Evolutionary conservation across 2,797 vertebrate species (phyloP).

Genomic region (Dallia pectoralis): DNA sequence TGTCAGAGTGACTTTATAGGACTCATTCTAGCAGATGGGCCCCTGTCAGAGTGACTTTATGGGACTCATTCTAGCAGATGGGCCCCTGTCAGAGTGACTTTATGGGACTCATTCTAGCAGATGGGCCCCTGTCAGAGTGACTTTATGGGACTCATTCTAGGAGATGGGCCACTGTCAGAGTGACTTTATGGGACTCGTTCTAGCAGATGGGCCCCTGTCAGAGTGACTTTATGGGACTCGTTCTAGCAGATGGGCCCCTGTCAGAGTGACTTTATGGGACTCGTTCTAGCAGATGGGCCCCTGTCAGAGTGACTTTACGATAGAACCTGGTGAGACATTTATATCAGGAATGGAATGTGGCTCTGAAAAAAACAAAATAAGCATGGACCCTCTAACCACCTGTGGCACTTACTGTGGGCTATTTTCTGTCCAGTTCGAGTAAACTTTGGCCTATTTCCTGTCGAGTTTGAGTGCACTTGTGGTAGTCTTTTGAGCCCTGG

Average conservation of each 20-base stretch:
- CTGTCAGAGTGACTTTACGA: not conserved
- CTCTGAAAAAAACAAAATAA: not conserved
- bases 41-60: too few relatives aligned
- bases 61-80: too few relatives aligned
- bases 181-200: too few relatives aligned
- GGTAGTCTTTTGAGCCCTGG: not conserved
- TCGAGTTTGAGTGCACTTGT: not conserved
- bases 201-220: not conserved
- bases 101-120: too few relatives aligned
- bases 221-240: too few relatives aligned
- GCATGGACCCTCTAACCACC: not conserved
- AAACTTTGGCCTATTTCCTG: not conserved
- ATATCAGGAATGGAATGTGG: not conserved
- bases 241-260: not conserved
- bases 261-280: too few relatives aligned
- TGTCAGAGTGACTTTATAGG: too few relatives aligned
- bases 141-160: too few relatives aligned
- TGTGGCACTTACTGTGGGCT: not conserved
- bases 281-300: too few relatives aligned
- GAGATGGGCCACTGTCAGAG: not conserved
- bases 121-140: not conserved
- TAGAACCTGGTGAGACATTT: not conserved
- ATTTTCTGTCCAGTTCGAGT: not conserved
- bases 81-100: not conserved
- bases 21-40: too few relatives aligned